Evolutionary conservation across 2,888 invertebrate species (phyloP), one percentile per base, ranked within the genome.

Genomic region (Laothoe populi): DNA sequence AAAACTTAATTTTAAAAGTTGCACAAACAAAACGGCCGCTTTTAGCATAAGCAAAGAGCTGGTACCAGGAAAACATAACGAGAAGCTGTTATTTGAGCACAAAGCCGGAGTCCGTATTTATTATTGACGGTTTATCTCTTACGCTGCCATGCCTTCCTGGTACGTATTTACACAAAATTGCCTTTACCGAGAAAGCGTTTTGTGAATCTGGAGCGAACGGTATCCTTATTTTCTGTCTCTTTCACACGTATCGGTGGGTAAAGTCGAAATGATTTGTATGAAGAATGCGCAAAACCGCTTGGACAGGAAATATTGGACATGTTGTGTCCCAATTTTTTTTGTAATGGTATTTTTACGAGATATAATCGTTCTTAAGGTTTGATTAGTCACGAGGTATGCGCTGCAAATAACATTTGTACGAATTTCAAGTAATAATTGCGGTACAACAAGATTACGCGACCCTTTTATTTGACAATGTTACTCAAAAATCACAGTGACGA

Each of bases 161-260:
- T 77, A 74, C 60, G 70, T 74, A 77, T 74, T 78, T 67, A 73
- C 67, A 73, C 75, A 64, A 83, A 83, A 82, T 79, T 77, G 73
- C 71, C 71, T 77, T 71, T 79, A 81, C 82, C 72, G 65, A 75
- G 81, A 81, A 84, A 71, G 73, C 74, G 68, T 72, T 74, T 71
- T 71, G 63, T 68, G 69, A 70, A 82, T 77, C 74, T 78, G 75
- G 82, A 77, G 72, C 83, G 77, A 75, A 82, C 84, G 83, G 84
- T 83, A 81, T 70, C 66, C 59, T 31, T 26, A 26, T 2, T 45
- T 42, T 61, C 23, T 26, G 2, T 61, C 60, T 61, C 53, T 53
- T 42, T 53, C 19, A 19, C 48, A 26, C 40, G 5, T 11, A 26
- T 31, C 19, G 35, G 31, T 19, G 31, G 4, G 16, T 31, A 31